These are phyloP conservation scores for Chinchilla lanigera DNA, from an alignment of 2,113 vertebrate genomes.

Conservation along the genomic window DNA sequence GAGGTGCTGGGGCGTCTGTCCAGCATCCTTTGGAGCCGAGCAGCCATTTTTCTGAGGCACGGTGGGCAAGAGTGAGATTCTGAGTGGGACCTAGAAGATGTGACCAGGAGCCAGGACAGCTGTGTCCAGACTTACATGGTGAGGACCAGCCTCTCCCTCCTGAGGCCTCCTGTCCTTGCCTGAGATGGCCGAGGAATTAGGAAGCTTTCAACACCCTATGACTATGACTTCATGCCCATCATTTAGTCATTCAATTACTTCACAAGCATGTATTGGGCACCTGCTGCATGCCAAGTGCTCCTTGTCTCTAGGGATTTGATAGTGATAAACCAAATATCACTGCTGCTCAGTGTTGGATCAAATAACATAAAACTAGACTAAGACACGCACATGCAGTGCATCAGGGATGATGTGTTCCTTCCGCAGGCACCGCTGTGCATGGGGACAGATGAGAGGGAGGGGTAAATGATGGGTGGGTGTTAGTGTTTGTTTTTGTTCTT, in stretches of 20 bases:
- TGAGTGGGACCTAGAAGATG: not conserved
- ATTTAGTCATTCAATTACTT: not conserved
- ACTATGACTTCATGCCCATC: not conserved
- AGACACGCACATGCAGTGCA: fast-evolving
- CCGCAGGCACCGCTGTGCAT: not conserved
- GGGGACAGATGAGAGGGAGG: fast-evolving
- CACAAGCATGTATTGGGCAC: not conserved
- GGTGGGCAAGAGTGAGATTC: not conserved
- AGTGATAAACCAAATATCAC: not conserved
- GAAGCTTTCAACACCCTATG: not conserved
- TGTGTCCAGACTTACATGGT: not conserved
- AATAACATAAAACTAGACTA: not conserved
- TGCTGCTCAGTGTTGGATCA: not conserved
- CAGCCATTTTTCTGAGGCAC: not conserved
- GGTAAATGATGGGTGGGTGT: not conserved
- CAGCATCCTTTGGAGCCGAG: not conserved
- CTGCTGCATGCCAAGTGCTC: not conserved
- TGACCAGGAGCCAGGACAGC: not conserved
- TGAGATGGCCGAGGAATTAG: not conserved
- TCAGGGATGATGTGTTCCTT: not conserved
- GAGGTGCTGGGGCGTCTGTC: fast-evolving
- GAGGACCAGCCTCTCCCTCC: too few relatives aligned
- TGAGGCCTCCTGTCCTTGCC: not conserved
- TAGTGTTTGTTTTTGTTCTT: not conserved
- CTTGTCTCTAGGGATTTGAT: not conserved